Percentiles rank a stretch among this genome's conserved stretches.
These are phyloP conservation scores for Lumbricus terrestris DNA, from an alignment of 2,888 invertebrate species.

Conservation along the genomic window DNA sequence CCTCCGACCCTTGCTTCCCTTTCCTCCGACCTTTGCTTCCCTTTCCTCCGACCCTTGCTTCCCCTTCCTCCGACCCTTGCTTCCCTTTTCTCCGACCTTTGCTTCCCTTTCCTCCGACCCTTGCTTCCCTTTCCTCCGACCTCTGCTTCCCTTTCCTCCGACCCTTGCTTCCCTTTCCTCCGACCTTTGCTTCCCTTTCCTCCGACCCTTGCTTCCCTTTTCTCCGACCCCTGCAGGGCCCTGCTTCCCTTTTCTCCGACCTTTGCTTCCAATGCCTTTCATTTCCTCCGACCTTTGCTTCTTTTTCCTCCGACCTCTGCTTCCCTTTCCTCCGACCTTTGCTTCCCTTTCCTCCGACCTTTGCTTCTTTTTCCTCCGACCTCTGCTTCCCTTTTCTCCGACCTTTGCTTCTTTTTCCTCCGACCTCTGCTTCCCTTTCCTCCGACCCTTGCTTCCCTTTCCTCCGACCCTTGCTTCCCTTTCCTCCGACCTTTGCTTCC, in stretches of 20 bases:
- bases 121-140: neutral
- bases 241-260: neutral
- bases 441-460: neutral
- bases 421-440: neutral
- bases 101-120: neutral
- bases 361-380: neutral
- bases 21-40: neutral
- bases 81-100: neutral
- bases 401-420: neutral
- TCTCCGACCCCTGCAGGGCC: neutral
- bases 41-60: no score
- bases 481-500: no score
- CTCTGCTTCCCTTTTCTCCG: neutral
- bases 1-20: neutral
- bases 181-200: neutral
- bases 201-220: no score
- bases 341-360: no score
- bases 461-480: neutral
- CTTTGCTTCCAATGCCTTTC: neutral
- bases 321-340: no score
- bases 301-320: neutral
- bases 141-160: neutral
- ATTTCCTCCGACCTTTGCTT: no score
- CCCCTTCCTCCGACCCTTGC: no score
- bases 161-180: neutral